Percentiles rank a stretch among this genome's conserved stretches.
These are phyloP conservation scores for Epinotia brunnichana DNA, from an alignment of 2,888 invertebrate genomes.

Conservation along the genomic window DNA sequence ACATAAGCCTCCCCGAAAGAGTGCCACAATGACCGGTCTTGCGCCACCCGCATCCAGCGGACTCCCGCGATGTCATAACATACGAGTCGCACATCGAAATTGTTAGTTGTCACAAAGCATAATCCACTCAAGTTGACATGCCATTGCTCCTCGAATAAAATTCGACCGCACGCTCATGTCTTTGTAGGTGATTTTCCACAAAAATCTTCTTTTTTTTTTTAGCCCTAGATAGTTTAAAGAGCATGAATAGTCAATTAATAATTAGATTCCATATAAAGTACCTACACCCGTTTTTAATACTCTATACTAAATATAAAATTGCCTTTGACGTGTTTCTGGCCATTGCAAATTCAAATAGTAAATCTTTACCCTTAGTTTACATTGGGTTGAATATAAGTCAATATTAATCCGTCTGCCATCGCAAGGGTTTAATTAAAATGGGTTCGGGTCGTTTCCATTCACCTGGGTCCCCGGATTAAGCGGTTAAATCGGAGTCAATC, in stretches of 20 bases:
- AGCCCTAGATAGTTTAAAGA: neutral
- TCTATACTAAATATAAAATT: neutral
- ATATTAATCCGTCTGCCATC: conserved; percentile 23
- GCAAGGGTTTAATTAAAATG: conserved; percentile 18
- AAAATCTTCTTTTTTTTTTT: neutral
- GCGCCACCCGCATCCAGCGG: no score
- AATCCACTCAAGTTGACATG: no score
- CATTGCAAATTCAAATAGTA: neutral
- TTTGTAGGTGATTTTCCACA: no score
- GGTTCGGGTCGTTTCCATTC: conserved; percentile 2
- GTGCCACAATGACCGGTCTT: no score
- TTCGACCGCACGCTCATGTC: no score
- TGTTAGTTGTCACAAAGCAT: no score
- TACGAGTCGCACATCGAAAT: no score
- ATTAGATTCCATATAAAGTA: neutral
- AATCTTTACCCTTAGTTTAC: conserved; percentile 7
- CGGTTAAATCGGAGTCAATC: neutral
- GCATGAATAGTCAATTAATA: neutral
- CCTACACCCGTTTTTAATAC: neutral
- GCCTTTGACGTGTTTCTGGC: conserved; percentile 3
- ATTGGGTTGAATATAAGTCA: conserved; percentile 22
- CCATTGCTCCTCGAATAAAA: no score
- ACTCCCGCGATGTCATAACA: no score
- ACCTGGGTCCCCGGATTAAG: conserved; percentile 8
- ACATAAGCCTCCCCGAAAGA: no score